Base-by-base conservation (phyloP, 2,113 vertebrate species). In the Centropristis striata region DNA sequence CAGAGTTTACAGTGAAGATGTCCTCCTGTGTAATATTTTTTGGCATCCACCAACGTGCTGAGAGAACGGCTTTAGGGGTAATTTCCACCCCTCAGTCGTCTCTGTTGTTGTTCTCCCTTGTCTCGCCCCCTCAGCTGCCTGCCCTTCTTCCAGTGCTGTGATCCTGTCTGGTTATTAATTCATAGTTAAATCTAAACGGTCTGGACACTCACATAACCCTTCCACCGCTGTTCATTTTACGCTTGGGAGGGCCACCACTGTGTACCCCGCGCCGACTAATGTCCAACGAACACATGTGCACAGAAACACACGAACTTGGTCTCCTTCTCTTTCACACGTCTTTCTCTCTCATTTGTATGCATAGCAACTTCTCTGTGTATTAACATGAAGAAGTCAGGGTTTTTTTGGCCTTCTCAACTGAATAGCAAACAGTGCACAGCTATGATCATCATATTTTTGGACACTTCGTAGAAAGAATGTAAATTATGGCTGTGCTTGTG, bases 161-260 rank as follows among this genome's bases (percentile, higher is more conserved):
- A 58, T 84, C 51, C 81, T 73, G 78, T 71, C 68, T 81, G 75
- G 58, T 90, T 91, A 91, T 87, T 88, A 89, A 87, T 92, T 92
- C 63, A 91, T 85, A 82, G 66, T 91, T 84, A 90, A 82, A 86
- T 86, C 74, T 84, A 88, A 90, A 89, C 47, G 54, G 83, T 86
- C 81, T 83, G 86, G 89, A 90, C 89, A 80, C 70, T 73, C 66
- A 41, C 61, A 81, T 69, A 84, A 64, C 75, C 83, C 84, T 65
- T 82, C 27, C 51, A 71, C 80, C 54, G 70, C 61, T 64, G 59
- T 75, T 81, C 65, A 81, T 89, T 93, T 91, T 63, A 87, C 53
- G n/a, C 83, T 81, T 71, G 83, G 81, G 60, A 80, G 83, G 70
- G 64, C 72, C 73, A 36, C 75, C 74, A 16, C 47, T 71, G 67